phyloP scores from a whole-genome alignment of 1,140 invertebrate genomes.

The Pteromalus puparum region DNA sequence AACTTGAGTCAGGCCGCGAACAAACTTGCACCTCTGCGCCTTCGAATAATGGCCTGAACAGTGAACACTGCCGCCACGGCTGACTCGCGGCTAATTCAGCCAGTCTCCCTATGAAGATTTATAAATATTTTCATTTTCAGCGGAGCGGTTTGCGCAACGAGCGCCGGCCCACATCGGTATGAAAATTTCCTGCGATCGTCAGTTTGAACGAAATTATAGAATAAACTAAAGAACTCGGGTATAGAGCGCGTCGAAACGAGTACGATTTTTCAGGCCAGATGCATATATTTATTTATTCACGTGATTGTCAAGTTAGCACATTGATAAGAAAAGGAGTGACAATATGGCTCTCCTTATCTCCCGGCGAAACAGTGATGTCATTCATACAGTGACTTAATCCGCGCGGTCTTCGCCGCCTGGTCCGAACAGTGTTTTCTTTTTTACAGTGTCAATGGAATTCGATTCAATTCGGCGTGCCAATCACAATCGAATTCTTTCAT shows the following conservation, averaged over 20 bases:
- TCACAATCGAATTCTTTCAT: conserved; percentile 39
- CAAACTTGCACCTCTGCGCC: background rate
- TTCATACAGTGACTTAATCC: conserved; percentile 22
- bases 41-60: background rate
- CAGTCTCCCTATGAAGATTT: no score
- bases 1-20: background rate
- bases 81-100: background rate
- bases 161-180: no score
- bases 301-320: conserved; percentile 17
- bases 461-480: background rate
- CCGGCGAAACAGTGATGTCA: conserved; percentile 5
- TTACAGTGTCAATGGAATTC: conserved; percentile 20
- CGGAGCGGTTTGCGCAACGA: no score
- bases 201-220: no score
- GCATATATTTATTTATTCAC: conserved; percentile 2
- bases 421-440: conserved; percentile 21
- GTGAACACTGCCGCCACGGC: no score
- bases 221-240: no score
- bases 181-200: no score
- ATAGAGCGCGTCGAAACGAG: background rate
- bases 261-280: conserved; percentile 11
- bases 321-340: conserved; percentile 36
- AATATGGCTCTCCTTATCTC: conserved; percentile 20
- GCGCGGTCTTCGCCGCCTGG: background rate
- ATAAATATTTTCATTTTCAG: no score